A percentile compares a stretch with the other conserved stretches of the same genome.
These are phyloP conservation scores for Drosophila colorata DNA, from an alignment of 2,888 invertebrate species.

Conservation along the genomic window DNA sequence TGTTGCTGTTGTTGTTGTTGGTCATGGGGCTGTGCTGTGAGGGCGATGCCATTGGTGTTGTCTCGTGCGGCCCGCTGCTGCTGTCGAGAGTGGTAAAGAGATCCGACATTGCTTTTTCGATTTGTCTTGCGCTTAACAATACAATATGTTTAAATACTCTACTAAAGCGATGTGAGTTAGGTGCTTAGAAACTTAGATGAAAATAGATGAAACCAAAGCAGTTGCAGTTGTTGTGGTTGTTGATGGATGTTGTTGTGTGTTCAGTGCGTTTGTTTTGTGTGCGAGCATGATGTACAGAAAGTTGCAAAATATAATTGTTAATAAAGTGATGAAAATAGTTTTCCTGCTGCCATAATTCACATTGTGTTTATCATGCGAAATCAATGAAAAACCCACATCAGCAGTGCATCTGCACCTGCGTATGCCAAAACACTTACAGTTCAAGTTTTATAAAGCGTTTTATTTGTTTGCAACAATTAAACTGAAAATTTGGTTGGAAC, in stretches of 20 bases:
- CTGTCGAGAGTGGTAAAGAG: constrained; percentile 84
- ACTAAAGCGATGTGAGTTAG: constrained; percentile 23
- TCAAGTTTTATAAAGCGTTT: neutral
- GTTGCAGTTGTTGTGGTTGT: constrained; percentile 33
- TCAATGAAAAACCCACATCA: neutral
- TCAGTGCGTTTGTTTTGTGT: constrained; percentile 22
- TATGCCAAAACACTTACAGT: constrained; percentile 47
- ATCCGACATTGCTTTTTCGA: constrained; percentile 82
- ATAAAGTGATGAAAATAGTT: constrained; percentile 7
- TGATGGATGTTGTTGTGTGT: constrained; percentile 22
- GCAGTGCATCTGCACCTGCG: neutral
- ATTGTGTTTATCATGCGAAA: constrained; percentile 1
- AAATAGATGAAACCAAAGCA: constrained; percentile 48
- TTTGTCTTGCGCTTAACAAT: constrained; percentile 8
- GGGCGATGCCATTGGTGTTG: constrained; percentile 83
- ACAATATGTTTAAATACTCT: constrained; percentile 9
- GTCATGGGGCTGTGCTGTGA: constrained; percentile 84
- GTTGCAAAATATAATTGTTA: constrained; percentile 23
- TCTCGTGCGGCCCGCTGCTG: constrained; percentile 71
- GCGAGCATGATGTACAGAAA: constrained; percentile 25
- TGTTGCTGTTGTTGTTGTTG: constrained; percentile 46
- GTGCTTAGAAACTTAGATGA: constrained; percentile 5
- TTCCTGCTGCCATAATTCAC: neutral
- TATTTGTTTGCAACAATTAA: constrained; percentile 10
- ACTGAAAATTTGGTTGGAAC: constrained; percentile 9